phyloP scores from a whole-genome alignment of 2,797 vertebrate species.

The Numenius phaeopus region DNA sequence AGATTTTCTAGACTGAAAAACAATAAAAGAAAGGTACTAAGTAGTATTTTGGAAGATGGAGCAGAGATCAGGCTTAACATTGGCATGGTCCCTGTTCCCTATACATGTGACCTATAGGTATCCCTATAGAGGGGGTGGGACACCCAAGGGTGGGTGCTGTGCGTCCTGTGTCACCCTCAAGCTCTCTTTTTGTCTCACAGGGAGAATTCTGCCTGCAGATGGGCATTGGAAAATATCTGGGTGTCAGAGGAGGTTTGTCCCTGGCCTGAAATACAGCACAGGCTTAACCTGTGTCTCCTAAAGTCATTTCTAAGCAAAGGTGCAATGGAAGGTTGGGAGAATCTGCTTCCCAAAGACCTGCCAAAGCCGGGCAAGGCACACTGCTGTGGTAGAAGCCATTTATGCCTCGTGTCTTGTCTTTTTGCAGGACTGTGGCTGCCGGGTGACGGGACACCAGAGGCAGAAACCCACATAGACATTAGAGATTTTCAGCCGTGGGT shows the following conservation, averaged over 20 bases:
- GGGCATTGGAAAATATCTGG: background rate
- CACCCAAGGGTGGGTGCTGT: rapidly evolving
- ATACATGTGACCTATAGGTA: no score
- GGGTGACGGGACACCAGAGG: background rate
- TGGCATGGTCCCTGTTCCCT: rapidly evolving
- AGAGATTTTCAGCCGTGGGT: background rate
- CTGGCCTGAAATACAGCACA: background rate
- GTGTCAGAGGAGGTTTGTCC: background rate
- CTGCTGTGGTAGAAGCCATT: background rate
- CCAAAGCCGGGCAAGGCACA: background rate
- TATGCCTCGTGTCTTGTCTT: rapidly evolving
- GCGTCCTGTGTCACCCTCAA: rapidly evolving
- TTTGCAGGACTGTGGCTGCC: rapidly evolving
- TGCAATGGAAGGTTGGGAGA: background rate
- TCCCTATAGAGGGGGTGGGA: rapidly evolving
- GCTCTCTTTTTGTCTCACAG: background rate
- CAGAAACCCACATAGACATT: rapidly evolving
- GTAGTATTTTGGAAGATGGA: background rate
- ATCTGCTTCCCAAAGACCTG: background rate
- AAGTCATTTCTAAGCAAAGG: background rate
- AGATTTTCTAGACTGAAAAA: background rate
- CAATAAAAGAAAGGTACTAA: background rate
- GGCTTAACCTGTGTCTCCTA: background rate
- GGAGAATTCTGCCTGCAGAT: background rate
- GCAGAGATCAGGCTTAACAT: background rate